A percentile compares a stretch with the other conserved stretches of the same genome.
Conservation (phyloP, 2,797 vertebrate species). For the Lophotriccus pileatus region DNA sequence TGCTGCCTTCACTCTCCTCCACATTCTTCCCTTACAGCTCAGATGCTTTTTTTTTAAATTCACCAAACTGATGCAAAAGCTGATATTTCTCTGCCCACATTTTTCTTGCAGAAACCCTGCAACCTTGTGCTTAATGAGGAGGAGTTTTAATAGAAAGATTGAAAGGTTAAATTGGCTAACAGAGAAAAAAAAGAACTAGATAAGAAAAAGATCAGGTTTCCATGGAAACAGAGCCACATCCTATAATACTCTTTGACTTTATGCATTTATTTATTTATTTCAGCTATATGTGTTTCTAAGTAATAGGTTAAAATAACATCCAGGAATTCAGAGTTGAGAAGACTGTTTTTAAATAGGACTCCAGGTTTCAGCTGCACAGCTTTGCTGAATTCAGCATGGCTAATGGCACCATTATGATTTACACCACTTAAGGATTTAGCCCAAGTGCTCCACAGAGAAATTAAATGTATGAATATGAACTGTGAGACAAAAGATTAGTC, state of each 20-base stretch:
- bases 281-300: background rate
- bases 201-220: conserved; percentile 62
- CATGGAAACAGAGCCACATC: conserved; percentile 62
- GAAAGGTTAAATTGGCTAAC: conserved; percentile 63
- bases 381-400: background rate
- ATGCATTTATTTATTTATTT: conserved; percentile 37
- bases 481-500: background rate
- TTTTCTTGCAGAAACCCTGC: conserved; percentile 56
- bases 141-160: conserved; percentile 63
- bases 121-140: conserved; percentile 59
- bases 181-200: conserved; percentile 36
- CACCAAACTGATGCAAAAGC: conserved; percentile 51
- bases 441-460: background rate
- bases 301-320: background rate
- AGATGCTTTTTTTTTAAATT: background rate
- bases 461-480: background rate
- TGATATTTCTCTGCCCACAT: conserved; percentile 48
- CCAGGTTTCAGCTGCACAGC: background rate
- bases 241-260: conserved; percentile 45
- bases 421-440: background rate
- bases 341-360: background rate
- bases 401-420: background rate
- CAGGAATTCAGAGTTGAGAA: background rate
- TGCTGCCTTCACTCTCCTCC: background rate
- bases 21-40: background rate